Evolutionary conservation across 1,140 invertebrate species (phyloP).

Genomic region (Hylaeus anthracinus): DNA sequence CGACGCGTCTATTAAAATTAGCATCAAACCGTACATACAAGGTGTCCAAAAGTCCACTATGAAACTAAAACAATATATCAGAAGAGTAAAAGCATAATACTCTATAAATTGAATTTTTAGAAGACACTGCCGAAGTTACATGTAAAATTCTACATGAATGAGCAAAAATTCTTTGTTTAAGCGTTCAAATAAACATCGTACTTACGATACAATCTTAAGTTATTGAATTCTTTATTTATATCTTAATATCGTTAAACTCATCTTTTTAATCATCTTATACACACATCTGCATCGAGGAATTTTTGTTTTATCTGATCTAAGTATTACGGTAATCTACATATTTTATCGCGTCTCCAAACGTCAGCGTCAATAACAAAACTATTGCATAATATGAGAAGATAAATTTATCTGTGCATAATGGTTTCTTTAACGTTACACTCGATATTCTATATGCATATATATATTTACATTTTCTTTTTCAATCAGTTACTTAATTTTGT

Average conservation of each 20-base stretch:
- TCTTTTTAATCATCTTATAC: not conserved
- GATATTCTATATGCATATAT: constrained; percentile 9
- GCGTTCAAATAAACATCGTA: not conserved
- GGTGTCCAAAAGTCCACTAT: not conserved
- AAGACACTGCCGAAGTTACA: not conserved
- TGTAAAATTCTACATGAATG: not conserved
- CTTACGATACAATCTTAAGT: not conserved
- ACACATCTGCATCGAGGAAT: not conserved
- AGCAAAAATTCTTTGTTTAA: not conserved
- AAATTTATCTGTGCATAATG: constrained; percentile 23
- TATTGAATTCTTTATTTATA: not conserved
- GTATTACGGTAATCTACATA: not conserved
- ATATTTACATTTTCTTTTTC: constrained; percentile 47
- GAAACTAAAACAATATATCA: not conserved
- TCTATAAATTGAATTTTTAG: not conserved
- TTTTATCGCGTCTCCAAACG: constrained; percentile 1
- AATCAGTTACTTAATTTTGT: constrained; percentile 15
- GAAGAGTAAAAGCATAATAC: not conserved
- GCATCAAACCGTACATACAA: not conserved
- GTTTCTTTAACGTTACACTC: not conserved
- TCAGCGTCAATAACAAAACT: constrained; percentile 40
- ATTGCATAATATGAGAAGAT: constrained; percentile 30
- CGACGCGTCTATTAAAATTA: not conserved
- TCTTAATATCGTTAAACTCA: not conserved
- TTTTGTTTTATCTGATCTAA: not conserved